Base-by-base conservation (phyloP, 2,888 invertebrate species). In the Synergus gifuensis region DNA sequence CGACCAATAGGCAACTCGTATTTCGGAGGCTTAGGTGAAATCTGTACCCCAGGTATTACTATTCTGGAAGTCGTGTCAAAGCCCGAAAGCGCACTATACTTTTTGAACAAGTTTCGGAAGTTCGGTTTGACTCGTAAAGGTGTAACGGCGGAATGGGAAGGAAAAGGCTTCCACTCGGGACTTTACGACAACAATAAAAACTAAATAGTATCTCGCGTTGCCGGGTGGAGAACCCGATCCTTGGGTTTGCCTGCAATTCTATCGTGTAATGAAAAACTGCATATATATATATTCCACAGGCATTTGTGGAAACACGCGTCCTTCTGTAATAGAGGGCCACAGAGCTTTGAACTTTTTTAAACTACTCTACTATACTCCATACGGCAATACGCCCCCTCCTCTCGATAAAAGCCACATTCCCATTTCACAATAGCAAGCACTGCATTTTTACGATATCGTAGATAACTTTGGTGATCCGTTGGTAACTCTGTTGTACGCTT, bases 101-200 rank as follows among this genome's bases (percentile, higher is more conserved):
- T 84, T 85, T 83, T 84, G 83, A 85, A 84, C 82, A 84, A 87
- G 86, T 88, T 87, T 84, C 84, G 82, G 80, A 86, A 88, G 85
- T 88, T 88, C 81, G 82, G 80, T 78, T 80, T 76, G 77, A 78
- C 80, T 83, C 83, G 82, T 84, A 84, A 84, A 84, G 82, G 83
- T 78, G 78, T 63, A 76, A 54, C 40, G 22, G 46, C 22, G 18
- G 42, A 60, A 62, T 66, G 76, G 64, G 78, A 58, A 69, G 77
- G 77, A 76, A 63, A 78, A 81, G 79, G 78, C 79, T 77, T 63
- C 64, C 80, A 80, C 79, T 79, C 79, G 78, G 79, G 83, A 86
- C 83, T 88, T 88, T 88, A 88, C 85, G 88, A 87, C 83, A 81
- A 87, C 86, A 86, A 86, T 87, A 88, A 88, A 88, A 88, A 86